These are phyloP conservation scores for Pyrgilauda ruficollis DNA, from an alignment of 2,113 vertebrate species.

Conservation along the genomic window DNA sequence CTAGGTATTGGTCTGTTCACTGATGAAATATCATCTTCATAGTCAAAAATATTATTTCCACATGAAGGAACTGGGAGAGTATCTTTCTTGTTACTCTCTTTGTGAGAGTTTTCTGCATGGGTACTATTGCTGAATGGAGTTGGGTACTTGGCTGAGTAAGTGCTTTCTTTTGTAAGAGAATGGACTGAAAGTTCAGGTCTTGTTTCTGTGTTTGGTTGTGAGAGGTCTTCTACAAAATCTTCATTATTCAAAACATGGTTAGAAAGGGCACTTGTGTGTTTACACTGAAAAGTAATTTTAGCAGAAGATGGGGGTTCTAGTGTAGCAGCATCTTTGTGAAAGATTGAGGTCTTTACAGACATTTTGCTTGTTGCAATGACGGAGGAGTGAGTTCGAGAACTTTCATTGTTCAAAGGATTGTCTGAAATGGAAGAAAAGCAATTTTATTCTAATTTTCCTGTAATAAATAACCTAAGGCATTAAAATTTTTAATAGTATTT, in stretches of 20 bases:
- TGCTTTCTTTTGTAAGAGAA: conserved; percentile 87
- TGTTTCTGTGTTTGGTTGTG: conserved; percentile 81
- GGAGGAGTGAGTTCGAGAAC: conserved; percentile 89
- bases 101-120: conserved; percentile 81
- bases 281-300: conserved; percentile 88
- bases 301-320: conserved; percentile 88
- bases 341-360: conserved; percentile 85
- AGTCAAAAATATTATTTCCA: conserved; percentile 83
- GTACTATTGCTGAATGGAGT: conserved; percentile 79
- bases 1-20: conserved; percentile 83
- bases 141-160: conserved; percentile 88
- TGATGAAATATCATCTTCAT: conserved; percentile 84
- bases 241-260: conserved; percentile 83
- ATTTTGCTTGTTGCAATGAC: conserved; percentile 88
- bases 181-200: conserved; percentile 83
- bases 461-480: not conserved
- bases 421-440: conserved; percentile 76
- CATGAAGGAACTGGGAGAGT: conserved; percentile 76
- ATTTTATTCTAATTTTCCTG: conserved; percentile 22
- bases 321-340: conserved; percentile 86
- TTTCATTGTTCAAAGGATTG: conserved; percentile 91
- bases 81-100: conserved; percentile 81
- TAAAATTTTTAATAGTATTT: not conserved
- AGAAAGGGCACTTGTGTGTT: conserved; percentile 90
- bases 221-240: conserved; percentile 83